Conservation (phyloP, 2,888 invertebrate species). For the Sussaba pulchella region DNA sequence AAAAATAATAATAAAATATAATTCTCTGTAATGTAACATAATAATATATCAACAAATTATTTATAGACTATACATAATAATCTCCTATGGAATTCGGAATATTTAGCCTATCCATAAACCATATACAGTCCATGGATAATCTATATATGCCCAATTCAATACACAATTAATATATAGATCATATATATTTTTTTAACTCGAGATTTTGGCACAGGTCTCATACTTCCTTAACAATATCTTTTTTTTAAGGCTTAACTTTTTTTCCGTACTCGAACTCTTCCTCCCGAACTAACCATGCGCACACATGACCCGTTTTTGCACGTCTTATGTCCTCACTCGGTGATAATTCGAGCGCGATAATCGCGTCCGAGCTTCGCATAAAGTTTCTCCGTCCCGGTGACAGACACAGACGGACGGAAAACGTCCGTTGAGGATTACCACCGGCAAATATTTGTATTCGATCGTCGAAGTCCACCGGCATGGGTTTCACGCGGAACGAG, state of each 20-base stretch:
- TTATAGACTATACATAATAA: too few relatives aligned
- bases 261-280: background rate
- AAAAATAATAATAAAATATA: too few relatives aligned
- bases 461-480: conserved; percentile 47
- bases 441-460: conserved; percentile 66
- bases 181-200: too few relatives aligned
- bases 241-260: background rate
- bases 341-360: conserved; percentile 5
- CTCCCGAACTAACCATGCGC: background rate
- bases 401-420: background rate
- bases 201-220: too few relatives aligned
- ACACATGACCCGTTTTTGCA: background rate
- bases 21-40: too few relatives aligned
- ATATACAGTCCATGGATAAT: too few relatives aligned
- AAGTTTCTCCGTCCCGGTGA: background rate
- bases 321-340: conserved; percentile 16
- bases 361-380: background rate
- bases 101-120: too few relatives aligned
- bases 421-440: conserved; percentile 55
- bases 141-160: too few relatives aligned
- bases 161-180: too few relatives aligned
- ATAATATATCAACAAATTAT: too few relatives aligned
- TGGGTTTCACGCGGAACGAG: conserved; percentile 43
- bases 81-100: too few relatives aligned
- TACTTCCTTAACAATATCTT: too few relatives aligned